Evolutionary conservation across 2,888 invertebrate species (phyloP), one percentile per base, ranked within the genome.

Genomic region (Ophion slaviceki): DNA sequence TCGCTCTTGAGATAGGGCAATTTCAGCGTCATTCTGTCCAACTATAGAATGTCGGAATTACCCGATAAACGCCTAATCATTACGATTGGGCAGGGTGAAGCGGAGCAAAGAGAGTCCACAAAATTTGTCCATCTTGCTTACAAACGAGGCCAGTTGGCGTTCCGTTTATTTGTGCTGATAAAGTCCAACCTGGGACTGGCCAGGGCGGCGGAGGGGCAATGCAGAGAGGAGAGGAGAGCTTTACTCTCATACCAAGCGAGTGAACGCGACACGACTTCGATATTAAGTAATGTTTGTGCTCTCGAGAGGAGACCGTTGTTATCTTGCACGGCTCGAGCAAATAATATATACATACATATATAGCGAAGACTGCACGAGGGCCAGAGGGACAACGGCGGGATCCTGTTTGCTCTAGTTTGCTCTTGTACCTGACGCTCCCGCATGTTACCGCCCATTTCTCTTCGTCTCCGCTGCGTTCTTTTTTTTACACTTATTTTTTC

Each of bases 361-460:
- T 57, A 82, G 78, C 82, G 89, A 92, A 91, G 89, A 92, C 92
- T 92, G 90, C 91, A 91, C 89, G 90, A 91, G 80, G 89, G 89
- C 84, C 17, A 89, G 88, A 88, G 89, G 87, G 89, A 91, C 89
- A 77, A 87, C 87, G 89, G 77, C 90, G 89, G 88, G 90, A 87
- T 89, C 90, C 88, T 93, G 92, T 93, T 93, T 93, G 92, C 92
- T 93, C 92, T 93, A 92, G 91, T 93, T 93, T 92, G 89, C 91
- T 91, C 80, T 74, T 77, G 77, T 89, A 88, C 88, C 87, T 87
- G 82, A 84, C 82, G 87, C 87, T 88, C 90, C 88, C 90, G 91
- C 79, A 89, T 87, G 90, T 89, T 89, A 86, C 80, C 87, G 82
- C 90, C 90, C 87, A 91, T 90, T 90, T 90, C 90, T 76, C 66